These are phyloP conservation scores for Fistularia tabacaria DNA, from an alignment of 2,797 vertebrate genomes.

Conservation along the genomic window DNA sequence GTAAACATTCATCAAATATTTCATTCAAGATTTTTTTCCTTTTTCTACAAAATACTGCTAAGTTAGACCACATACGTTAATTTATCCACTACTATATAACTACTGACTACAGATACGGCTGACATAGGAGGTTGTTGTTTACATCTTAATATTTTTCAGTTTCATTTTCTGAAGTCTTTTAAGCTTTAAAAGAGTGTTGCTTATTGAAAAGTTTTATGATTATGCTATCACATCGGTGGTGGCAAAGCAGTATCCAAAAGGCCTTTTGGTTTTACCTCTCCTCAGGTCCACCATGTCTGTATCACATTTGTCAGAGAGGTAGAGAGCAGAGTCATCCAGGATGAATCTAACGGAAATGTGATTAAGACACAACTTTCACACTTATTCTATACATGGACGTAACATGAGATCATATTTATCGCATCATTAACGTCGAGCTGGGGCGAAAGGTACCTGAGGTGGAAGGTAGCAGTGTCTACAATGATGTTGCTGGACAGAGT, in stretches of 20 bases:
- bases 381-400: neutral
- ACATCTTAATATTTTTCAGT: too few species aligned
- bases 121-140: too few species aligned
- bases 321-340: slow-evolving; percentile 89
- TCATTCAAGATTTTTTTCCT: too few species aligned
- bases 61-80: too few species aligned
- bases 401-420: neutral
- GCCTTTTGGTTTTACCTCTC: slow-evolving; percentile 73
- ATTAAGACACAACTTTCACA: slow-evolving; percentile 13
- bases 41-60: too few species aligned
- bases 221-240: neutral
- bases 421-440: neutral
- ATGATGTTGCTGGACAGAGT: slow-evolving; percentile 92
- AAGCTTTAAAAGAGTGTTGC: too few species aligned
- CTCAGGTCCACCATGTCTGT: slow-evolving; percentile 81
- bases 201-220: too few species aligned
- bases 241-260: neutral
- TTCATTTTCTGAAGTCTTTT: too few species aligned
- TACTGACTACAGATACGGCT: too few species aligned
- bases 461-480: slow-evolving; percentile 89
- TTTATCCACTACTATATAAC: too few species aligned
- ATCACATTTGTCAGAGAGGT: slow-evolving; percentile 91
- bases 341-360: slow-evolving; percentile 79
- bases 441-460: slow-evolving; percentile 80
- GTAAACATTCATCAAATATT: too few species aligned